These are phyloP conservation scores for Sprattus sprattus DNA, from an alignment of 2,113 vertebrate species.

Conservation along the genomic window DNA sequence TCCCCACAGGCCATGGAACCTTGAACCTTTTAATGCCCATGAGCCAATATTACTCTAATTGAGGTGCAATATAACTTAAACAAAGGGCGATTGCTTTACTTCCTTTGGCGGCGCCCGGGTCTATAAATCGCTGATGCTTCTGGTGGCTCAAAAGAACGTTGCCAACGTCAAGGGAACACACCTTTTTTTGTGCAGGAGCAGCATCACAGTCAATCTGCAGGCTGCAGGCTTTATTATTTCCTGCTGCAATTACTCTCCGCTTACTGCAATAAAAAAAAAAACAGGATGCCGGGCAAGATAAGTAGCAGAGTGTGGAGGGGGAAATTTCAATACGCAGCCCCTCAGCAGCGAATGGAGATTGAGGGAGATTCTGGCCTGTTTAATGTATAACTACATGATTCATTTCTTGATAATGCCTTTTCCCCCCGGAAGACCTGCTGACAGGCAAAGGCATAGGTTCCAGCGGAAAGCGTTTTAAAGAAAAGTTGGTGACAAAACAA, in stretches of 20 bases:
- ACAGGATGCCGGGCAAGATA: constrained; percentile 42
- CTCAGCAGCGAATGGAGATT: constrained; percentile 48
- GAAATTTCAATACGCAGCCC: constrained; percentile 35
- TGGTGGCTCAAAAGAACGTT: constrained; percentile 30
- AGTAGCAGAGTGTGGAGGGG: constrained; percentile 14
- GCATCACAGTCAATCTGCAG: constrained; percentile 49
- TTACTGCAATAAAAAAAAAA: constrained; percentile 51
- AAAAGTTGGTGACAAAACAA: constrained; percentile 62
- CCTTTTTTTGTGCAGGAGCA: constrained; percentile 42
- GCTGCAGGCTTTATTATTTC: constrained; percentile 40
- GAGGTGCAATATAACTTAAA: background rate
- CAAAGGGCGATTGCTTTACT: constrained; percentile 3
- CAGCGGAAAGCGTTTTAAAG: constrained; percentile 54
- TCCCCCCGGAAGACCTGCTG: constrained; percentile 53
- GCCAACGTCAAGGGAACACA: constrained; percentile 34
- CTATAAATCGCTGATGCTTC: constrained; percentile 29
- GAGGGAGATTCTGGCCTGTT: constrained; percentile 38
- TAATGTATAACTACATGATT: constrained; percentile 59
- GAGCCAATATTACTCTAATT: background rate
- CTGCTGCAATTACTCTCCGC: constrained; percentile 24
- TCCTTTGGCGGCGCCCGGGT: constrained; percentile 31
- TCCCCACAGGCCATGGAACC: background rate
- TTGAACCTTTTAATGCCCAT: constrained; percentile 4
- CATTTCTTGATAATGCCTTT: constrained; percentile 61
- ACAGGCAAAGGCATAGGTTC: constrained; percentile 59